A percentile compares a stretch with the other conserved stretches of the same genome.
Evolutionary conservation across 1,140 invertebrate species (phyloP).

Genomic region (Drosophila pseudoobscura): DNA sequence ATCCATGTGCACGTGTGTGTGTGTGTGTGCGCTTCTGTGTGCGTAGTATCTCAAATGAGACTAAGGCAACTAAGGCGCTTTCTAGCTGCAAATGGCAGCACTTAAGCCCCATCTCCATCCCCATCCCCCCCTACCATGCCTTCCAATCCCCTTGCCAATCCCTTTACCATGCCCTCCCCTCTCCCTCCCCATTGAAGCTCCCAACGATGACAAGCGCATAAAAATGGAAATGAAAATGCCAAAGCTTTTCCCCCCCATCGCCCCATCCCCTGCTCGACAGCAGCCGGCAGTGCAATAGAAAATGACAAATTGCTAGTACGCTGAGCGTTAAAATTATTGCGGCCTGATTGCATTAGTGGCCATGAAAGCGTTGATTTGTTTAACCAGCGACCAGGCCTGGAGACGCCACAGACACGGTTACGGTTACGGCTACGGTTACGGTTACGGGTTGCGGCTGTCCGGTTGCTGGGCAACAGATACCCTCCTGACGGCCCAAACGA

Average conservation of each 20-base stretch:
- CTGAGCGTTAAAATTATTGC: constrained; percentile 73
- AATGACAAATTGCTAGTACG: constrained; percentile 72
- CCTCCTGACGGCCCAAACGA: constrained; percentile 55
- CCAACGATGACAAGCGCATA: constrained; percentile 72
- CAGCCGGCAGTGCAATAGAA: constrained; percentile 52
- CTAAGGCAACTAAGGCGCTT: constrained; percentile 65
- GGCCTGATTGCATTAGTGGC: constrained; percentile 73
- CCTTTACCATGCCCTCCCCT: background rate
- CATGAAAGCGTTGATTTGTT: constrained; percentile 76
- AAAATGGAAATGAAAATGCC: constrained; percentile 81
- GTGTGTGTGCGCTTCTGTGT: constrained; percentile 22
- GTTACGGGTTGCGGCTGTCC: constrained; percentile 7
- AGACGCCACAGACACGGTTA: constrained; percentile 37
- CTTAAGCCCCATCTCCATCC: constrained; percentile 54
- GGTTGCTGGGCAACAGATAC: constrained; percentile 5
- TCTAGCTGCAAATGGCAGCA: constrained; percentile 77
- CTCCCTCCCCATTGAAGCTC: background rate
- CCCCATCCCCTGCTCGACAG: background rate
- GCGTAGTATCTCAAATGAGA: constrained; percentile 66
- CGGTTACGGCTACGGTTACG: constrained; percentile 22
- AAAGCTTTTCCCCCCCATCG: constrained; percentile 39
- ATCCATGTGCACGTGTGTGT: constrained; percentile 4
- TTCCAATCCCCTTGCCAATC: constrained; percentile 7
- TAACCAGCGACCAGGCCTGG: constrained; percentile 49
- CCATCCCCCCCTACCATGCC: constrained; percentile 7